Evolutionary conservation across 2,797 vertebrate genomes (phyloP), one percentile per base, ranked within the genome.

Genomic region (Sebastolobus alascanus): DNA sequence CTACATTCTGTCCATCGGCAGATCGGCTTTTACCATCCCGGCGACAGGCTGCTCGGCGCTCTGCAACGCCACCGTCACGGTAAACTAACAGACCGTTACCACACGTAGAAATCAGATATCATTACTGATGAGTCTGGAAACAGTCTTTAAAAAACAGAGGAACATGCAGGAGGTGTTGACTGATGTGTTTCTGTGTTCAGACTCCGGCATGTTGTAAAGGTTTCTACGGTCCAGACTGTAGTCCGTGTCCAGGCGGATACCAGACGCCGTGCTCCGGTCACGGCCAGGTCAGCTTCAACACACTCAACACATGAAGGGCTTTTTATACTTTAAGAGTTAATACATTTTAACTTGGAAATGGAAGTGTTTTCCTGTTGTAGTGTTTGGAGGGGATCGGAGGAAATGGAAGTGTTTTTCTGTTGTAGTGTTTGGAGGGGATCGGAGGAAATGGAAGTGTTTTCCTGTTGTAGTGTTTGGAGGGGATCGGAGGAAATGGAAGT

Each of bases 221-320:
- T 1, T 99, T 99, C 94, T 98, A 96, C 1, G 97, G 98, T 35
- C 91, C 94, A 18, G 96, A 97, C 58, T 99, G 98, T 86, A 91
- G 77, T 14, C 95, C 94, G 0, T 99, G 98, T 76, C 98, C 97
- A 0, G 97, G 98, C 80, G 97, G 97, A 35, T 96, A 95, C 90
- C 90, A 68, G 56, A 93, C 84, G 0, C 96, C 97, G 0, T 99
- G 98, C 84, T 98, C 96, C 0, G 95, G 96, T 83, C 97, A 97
- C 0, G 98, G 98, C 16, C 94, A 96, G 96, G 98, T 99, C 89
- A 94, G 77, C 33, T 16, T 14, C 27, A 6, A 20, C n/a, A 25
- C 43, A 43, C 37, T 20, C 16, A 11, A 35, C 12, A 14, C 18
- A 58, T 29, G 6, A 16, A 16, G 6, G 6, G 40, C 13, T 43